Evolutionary conservation across 2,113 vertebrate species (phyloP), one percentile per base, ranked within the genome.

Genomic region (Cynoglossus semilaevis): DNA sequence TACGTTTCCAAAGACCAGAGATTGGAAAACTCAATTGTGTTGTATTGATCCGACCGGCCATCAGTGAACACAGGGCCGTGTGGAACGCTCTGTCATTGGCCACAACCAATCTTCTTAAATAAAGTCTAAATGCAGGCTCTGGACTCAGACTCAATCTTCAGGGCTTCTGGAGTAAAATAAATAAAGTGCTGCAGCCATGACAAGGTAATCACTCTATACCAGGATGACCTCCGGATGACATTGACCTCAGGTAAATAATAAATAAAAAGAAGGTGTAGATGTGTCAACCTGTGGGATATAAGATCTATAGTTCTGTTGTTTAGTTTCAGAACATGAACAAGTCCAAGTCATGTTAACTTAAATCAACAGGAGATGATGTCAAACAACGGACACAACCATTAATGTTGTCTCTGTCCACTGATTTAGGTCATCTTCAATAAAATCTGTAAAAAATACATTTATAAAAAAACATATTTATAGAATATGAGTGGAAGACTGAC

Each of bases 1-100:
- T 79, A 66, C 72, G 19, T 69, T 81, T 70, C 66, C 83, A 85
- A 79, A 85, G 83, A 82, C 85, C 76, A 55, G 72, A 84, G 84
- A 88, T 82, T 88, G 83, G 80, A 90, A 87, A 91, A 88, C 83
- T 86, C 84, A 90, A 89, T 90, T 90, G 88, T 87, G 79, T 78
- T 64, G 61, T 90, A 91, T 90, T 84, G 87, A 92, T 91, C 87
- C 52, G 52, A 57, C 68, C 38, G 83, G 81, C 84, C 86, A 82
- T 85, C 76, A 74, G 83, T 70, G 84, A 80, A 83, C 77, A 62
- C 55, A 22, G 71, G 67, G 62, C 76, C 58, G 82, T 77, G 74
- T 50, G 53, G 36, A 51, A 60, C 49, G 4, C 53, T 19, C 58
- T 13, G 58, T 55, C 74, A 12, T 70, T 47, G 66, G 77, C 79